Percentiles rank a stretch among this genome's conserved stretches.
Evolutionary conservation across 2,888 invertebrate species (phyloP).

Genomic region (Timandra comae): DNA sequence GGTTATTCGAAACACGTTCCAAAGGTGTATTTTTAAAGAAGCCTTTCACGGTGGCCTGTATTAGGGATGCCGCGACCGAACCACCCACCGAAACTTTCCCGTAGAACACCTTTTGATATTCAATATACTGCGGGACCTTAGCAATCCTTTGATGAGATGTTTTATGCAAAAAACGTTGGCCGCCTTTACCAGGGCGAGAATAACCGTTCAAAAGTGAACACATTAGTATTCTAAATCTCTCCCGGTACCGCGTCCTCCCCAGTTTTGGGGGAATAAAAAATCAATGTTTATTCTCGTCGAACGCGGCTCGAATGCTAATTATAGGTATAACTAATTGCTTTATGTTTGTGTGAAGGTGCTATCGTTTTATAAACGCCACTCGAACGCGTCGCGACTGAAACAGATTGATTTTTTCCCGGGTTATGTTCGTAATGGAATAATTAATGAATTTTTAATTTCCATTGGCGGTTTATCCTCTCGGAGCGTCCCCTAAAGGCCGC

Average conservation of each 20-base stretch:
- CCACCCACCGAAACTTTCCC: conserved; percentile 61
- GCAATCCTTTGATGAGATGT: conserved; percentile 78
- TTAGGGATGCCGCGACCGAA: conserved; percentile 60
- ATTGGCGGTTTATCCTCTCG: conserved; percentile 17
- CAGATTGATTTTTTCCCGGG: conserved; percentile 33
- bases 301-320: conserved; percentile 73
- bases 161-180: conserved; percentile 77
- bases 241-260: conserved; percentile 51
- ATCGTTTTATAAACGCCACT: conserved; percentile 42
- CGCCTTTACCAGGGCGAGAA: conserved; percentile 68
- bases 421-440: conserved; percentile 28
- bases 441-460: conserved; percentile 29
- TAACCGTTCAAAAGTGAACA: conserved; percentile 73
- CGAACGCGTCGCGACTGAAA: conserved; percentile 27
- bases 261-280: conserved; percentile 73
- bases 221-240: conserved; percentile 71
- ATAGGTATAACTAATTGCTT: conserved; percentile 67
- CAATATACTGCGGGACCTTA: conserved; percentile 71
- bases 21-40: conserved; percentile 73
- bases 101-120: conserved; percentile 74
- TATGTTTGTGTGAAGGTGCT: conserved; percentile 54
- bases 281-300: conserved; percentile 72
- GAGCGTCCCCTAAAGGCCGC: conserved; percentile 5
- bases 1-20: conserved; percentile 68
- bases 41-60: conserved; percentile 63